Base-by-base conservation (phyloP, 2,888 invertebrate species). In the Biston betularia region DNA sequence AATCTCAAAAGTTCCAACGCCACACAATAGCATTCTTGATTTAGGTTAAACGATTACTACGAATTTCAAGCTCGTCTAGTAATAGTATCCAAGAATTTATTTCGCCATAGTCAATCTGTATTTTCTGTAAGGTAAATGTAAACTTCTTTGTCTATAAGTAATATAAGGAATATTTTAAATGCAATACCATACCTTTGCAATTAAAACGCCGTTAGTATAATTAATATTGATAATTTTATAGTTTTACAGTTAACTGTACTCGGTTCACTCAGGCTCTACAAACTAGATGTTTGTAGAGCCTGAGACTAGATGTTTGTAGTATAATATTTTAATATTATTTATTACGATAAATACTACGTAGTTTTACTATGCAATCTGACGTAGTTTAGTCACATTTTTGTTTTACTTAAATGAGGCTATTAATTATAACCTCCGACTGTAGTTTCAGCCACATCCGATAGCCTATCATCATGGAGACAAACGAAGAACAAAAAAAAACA, bases 11-110 rank as follows among this genome's bases (percentile, higher is more conserved):
- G 46, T 40, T 15, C 38, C 50, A 45, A 34, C 48, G 24, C 34
- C 45, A 57, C 65, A 65, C 65, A 65, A 63, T 49, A 68, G 53
- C 63, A 65, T 71, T 65, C 67, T 48, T 60, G 48, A 44, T 63
- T 64, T 57, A 59, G 56, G 52, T 52, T 61, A 61, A 61, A 38
- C 46, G 35, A 53, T 48, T 71, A 71, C 71, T 53, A 38, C 45
- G 68, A 73, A 71, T 50, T 60, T 45, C 24, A 40, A 40, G 48
- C 33, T 38, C 57, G 69, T 48, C 14, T 62, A 63, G 50, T 68
- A 69, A 40, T 65, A 58, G 69, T 55, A 3, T 50, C n/a, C 11
- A 35, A 59, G 45, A 48, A 53, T 60, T 65, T 65, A 60, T 61
- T 34, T 61, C 44, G 38, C 40, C 53, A n/a, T 46, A 54, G 34